A percentile compares a stretch with the other conserved stretches of the same genome.
phyloP scores from a whole-genome alignment of 2,888 invertebrate species.

The Panopea generosa region DNA sequence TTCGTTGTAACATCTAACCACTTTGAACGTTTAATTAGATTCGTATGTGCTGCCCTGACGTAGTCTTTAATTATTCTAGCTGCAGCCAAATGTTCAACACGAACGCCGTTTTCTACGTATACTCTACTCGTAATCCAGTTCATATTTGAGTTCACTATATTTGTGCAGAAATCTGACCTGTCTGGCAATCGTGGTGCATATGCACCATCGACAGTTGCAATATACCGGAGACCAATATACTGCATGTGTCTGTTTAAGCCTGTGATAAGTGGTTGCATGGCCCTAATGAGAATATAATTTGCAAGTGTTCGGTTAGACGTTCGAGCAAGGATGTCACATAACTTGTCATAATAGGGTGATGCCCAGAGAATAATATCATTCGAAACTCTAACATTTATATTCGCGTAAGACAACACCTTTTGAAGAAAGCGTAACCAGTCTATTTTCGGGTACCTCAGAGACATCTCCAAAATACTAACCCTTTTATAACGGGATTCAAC shows the following conservation, averaged over 20 bases:
- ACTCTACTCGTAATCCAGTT: slow-evolving; percentile 25
- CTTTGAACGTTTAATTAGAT: slow-evolving; percentile 2
- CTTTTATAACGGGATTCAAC: slow-evolving; percentile 14
- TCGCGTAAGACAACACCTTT: not conserved
- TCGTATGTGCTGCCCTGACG: slow-evolving; percentile 1
- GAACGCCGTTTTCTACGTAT: slow-evolving; percentile 9
- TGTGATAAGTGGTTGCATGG: slow-evolving; percentile 25
- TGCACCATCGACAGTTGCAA: slow-evolving; percentile 25
- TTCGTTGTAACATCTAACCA: slow-evolving; percentile 26
- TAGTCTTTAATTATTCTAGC: slow-evolving; percentile 13
- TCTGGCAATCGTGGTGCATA: slow-evolving; percentile 9
- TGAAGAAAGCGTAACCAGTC: slow-evolving; percentile 27
- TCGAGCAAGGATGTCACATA: slow-evolving; percentile 5
- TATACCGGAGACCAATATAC: slow-evolving; percentile 18
- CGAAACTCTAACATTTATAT: not conserved
- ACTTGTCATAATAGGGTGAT: slow-evolving; percentile 23
- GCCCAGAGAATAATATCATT: slow-evolving; percentile 29
- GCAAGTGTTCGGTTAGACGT: slow-evolving; percentile 17
- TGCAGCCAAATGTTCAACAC: not conserved
- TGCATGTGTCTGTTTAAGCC: slow-evolving; percentile 7
- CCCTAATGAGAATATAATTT: slow-evolving; percentile 34
- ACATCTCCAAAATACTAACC: slow-evolving; percentile 28
- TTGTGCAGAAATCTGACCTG: slow-evolving; percentile 18
- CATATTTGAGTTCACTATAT: slow-evolving; percentile 9
- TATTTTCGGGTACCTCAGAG: slow-evolving; percentile 25